Conservation (phyloP, 92 coral and sea anemone genomes). For the Phymanthus crucifer region DNA sequence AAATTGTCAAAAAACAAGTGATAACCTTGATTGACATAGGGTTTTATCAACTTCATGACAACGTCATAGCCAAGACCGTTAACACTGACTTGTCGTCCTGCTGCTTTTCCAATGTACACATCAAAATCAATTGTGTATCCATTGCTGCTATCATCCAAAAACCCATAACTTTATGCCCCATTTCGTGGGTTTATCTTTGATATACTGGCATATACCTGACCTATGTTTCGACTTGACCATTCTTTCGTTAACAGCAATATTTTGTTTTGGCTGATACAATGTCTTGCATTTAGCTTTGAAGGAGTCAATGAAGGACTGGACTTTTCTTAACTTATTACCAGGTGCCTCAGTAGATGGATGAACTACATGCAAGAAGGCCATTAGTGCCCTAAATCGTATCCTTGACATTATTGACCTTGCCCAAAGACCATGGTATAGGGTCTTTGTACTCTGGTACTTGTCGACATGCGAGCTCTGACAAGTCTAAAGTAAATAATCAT, state of each 20-base stretch:
- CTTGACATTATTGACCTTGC: conserved; percentile 56
- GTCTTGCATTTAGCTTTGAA: conserved; percentile 54
- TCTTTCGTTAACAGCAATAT: conserved; percentile 62
- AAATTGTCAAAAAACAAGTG: conserved; percentile 30
- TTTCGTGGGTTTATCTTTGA: no score
- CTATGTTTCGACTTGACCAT: conserved; percentile 66
- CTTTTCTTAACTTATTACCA: conserved; percentile 59
- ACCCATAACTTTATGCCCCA: conserved; percentile 58
- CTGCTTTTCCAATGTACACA: conserved; percentile 38
- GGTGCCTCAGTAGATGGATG: conserved; percentile 52
- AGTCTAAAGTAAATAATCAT: conserved; percentile 64
- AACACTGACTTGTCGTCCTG: conserved; percentile 20
- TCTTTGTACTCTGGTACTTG: conserved; percentile 68
- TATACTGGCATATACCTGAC: conserved; percentile 42
- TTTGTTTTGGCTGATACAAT: conserved; percentile 65
- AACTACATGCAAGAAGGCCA: conserved; percentile 68
- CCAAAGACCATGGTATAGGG: conserved; percentile 75
- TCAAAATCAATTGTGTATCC: conserved; percentile 43
- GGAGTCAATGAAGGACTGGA: conserved; percentile 39
- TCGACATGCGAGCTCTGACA: conserved; percentile 37
- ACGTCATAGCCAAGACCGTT: conserved; percentile 50
- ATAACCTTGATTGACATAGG: conserved; percentile 22
- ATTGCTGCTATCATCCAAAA: conserved; percentile 25
- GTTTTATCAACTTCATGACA: conserved; percentile 36
- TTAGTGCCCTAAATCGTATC: conserved; percentile 41